These are phyloP conservation scores for Aporrectodea caliginosa DNA, from an alignment of 1,140 invertebrate species.

Conservation along the genomic window DNA sequence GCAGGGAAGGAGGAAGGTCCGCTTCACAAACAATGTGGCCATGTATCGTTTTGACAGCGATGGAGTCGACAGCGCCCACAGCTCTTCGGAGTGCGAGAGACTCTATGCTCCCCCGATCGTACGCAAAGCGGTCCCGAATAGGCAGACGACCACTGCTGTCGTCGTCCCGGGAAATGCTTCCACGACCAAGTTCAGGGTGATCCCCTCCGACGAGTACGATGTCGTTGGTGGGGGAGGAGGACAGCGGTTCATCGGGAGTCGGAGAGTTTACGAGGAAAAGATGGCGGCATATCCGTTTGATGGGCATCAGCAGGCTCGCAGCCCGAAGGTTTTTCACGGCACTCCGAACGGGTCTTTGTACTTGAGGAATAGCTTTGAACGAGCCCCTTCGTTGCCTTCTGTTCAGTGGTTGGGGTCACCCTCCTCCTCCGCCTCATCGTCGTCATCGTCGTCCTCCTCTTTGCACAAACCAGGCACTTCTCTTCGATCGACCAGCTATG, in stretches of 20 bases:
- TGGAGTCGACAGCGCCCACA: slow-evolving; percentile 10
- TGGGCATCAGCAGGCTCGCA: not conserved
- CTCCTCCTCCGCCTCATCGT: not conserved
- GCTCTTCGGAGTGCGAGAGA: not conserved
- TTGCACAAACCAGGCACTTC: no score
- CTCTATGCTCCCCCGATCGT: not conserved
- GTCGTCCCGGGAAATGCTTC: not conserved
- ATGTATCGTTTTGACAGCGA: slow-evolving; percentile 22
- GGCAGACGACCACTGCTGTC: not conserved
- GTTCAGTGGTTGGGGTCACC: not conserved
- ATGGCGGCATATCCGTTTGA: not conserved
- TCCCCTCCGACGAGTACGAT: no score
- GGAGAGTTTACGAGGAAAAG: not conserved
- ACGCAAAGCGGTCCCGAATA: not conserved
- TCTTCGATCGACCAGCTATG: not conserved
- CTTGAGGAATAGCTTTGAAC: not conserved
- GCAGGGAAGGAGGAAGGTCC: not conserved
- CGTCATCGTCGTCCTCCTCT: not conserved
- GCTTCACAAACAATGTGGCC: slow-evolving; percentile 15
- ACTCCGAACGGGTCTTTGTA: not conserved
- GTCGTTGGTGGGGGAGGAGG: no score
- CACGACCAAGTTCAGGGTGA: no score
- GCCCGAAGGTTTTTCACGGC: not conserved
- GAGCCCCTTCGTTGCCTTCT: not conserved
- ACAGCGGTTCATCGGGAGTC: not conserved